Base-by-base conservation (phyloP, 2,113 vertebrate genomes). In the Procavia capensis region DNA sequence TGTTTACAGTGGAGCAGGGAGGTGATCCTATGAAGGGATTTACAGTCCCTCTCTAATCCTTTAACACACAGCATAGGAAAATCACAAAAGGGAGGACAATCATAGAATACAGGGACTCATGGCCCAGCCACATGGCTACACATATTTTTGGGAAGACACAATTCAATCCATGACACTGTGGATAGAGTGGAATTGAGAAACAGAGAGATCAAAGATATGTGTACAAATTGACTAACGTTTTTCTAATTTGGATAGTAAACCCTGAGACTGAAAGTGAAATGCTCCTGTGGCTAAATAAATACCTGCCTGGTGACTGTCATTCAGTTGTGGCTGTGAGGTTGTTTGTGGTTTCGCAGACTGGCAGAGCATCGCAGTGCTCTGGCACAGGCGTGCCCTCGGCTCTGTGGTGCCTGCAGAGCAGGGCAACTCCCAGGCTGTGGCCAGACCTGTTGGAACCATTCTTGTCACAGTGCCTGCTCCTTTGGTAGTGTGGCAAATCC, bases 361-460 rank as follows among this genome's bases (percentile, higher is more conserved):
- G 78, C 29, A 41, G 4, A 45, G 7, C 27, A 8, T 19, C 22
- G 25, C 20, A 31, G 20, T 54, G 24, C 10, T 17, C 36, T 24
- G 88, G 9, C 9, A 19, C 4, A 27, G 8, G 78, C 25, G 27
- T 63, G 13, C 43, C 61, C 34, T 75, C 61, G 54, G 19, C 43
- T n/a, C 64, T n/a, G 1, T 25, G 39, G 20, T 5, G 0, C 0
- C 0, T 61, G 20, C 45, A 87, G 83, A 25, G 39, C 17, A 29
- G 50, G 14, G 1, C 0, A 3, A 34, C 43, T 4, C 3, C 8
- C 6, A 36, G 9, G 2, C 83, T 70, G 22, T 36, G 85, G 7
- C 27, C 20, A 4, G 31, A 64, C 25, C 45, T 20, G 0, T 36
- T 0, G 1, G 34, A 43, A 27, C 7, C 0, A 0, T 1, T 7